Percentiles rank a stretch among this genome's conserved stretches.
These are phyloP conservation scores for Arvicanthis niloticus DNA, from an alignment of 2,113 vertebrate species.

Conservation along the genomic window DNA sequence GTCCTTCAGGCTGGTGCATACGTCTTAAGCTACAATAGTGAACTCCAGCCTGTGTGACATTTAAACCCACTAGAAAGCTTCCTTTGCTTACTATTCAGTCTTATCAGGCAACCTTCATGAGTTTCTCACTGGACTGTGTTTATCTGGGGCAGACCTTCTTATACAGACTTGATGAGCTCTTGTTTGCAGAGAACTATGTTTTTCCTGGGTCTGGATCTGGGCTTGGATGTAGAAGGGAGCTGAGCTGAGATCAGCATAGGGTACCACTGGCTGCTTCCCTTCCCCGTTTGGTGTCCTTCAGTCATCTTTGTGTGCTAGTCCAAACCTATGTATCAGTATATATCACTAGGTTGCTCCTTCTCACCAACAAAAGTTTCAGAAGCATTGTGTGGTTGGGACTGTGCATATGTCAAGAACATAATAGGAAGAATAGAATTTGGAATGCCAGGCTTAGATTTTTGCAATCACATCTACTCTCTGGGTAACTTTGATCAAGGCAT, in stretches of 20 bases:
- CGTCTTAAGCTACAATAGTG: neutral
- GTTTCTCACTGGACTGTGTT: neutral
- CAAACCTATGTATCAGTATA: neutral
- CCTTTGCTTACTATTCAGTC: neutral
- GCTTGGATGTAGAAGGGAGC: neutral
- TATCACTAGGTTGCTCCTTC: neutral
- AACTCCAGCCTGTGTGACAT: neutral
- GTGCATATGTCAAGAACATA: neutral
- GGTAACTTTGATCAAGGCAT: neutral
- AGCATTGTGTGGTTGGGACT: neutral
- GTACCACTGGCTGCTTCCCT: neutral
- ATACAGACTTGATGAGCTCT: neutral
- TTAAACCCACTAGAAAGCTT: constrained; percentile 17
- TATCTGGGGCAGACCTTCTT: neutral
- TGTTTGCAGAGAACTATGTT: neutral
- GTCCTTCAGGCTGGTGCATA: neutral
- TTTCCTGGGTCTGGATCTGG: no score
- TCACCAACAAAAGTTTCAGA: neutral
- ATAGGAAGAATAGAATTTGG: neutral
- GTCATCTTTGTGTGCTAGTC: neutral
- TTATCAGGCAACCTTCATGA: neutral
- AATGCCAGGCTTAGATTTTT: neutral
- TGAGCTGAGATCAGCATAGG: neutral
- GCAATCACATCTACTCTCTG: neutral
- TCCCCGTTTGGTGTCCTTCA: neutral